Base-by-base conservation (phyloP, 2,797 vertebrate genomes). In the Hippopotamyrus pictus region DNA sequence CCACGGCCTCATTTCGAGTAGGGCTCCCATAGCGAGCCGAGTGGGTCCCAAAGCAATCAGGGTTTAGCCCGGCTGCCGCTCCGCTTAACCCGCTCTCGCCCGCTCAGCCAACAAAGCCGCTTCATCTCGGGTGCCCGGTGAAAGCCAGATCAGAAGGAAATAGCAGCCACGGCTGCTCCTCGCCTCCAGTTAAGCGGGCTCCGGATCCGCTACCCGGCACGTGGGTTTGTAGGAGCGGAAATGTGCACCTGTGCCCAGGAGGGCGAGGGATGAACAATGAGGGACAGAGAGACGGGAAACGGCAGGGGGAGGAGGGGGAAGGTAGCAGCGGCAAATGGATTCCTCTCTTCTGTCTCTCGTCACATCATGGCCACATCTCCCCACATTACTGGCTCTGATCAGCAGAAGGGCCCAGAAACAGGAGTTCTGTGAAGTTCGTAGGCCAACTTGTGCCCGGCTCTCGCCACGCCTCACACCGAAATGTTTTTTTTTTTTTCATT, bases 61-160 rank as follows among this genome's bases (percentile, higher is more conserved):
- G 87, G 48, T 76, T 88, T 69, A 90, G 90, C 87, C 89, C 41
- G 54, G 88, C 89, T 87, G 90, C 91, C 89, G 90, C 87, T 69
- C 87, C 37, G 76, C 90, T 54, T 53, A 76, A 50, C 88, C 88
- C 50, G 48, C 88, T 44, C 19, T 51, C 37, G 29, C 37, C 73
- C 22, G 14, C 50, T 46, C 88, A 14, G 50, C 76, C n/a, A 14
- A 12, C 54, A 29, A 76, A 41, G 65, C 22, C 41, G 53, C 59
- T 48, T 37, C n/a, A 33, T 65, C 82, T 84, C 44, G 53, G 83
- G 69, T 19, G 53, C 54, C 69, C 5, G 46, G 73, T 3, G 73
- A 50, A 88, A 83, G 22, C 37, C 86, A 50, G 54, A 54, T 12
- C 51, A 48, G n/a, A 79, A 8, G 41, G 41, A 83, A 88, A 41